phyloP scores from a whole-genome alignment of 2,888 invertebrate genomes.

The Drosophila borealis region DNA sequence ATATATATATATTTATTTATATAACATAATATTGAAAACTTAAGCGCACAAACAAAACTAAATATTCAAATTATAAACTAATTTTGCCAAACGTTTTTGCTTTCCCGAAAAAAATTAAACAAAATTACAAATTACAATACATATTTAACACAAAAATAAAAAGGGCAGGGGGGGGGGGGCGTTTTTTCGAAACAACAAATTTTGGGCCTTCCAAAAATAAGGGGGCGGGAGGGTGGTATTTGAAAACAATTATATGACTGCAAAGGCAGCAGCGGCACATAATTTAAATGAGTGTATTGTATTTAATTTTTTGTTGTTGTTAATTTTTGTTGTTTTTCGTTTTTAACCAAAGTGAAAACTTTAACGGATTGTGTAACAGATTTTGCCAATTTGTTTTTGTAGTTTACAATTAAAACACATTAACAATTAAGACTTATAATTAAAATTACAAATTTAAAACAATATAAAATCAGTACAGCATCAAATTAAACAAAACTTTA shows the following conservation, averaged over 20 bases:
- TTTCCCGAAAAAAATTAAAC: conserved; percentile 80
- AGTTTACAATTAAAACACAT: conserved; percentile 78
- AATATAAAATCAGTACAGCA: conserved; percentile 79
- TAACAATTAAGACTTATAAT: conserved; percentile 76
- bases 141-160: conserved; percentile 73
- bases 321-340: conserved; percentile 14
- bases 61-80: conserved; percentile 77
- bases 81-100: conserved; percentile 83
- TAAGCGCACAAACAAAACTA: conserved; percentile 79
- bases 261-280: conserved; percentile 55
- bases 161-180: conserved; percentile 14
- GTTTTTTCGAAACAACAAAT: conserved; percentile 16
- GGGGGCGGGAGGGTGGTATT: neutral
- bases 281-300: conserved; percentile 34
- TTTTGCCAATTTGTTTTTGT: conserved; percentile 68
- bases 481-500: conserved; percentile 74
- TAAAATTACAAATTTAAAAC: conserved; percentile 78
- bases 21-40: conserved; percentile 79
- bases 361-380: conserved; percentile 71
- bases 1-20: conserved; percentile 54
- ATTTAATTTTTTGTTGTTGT: conserved; percentile 14
- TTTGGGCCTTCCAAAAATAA: conserved; percentile 32
- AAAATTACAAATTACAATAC: conserved; percentile 76
- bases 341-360: conserved; percentile 50
- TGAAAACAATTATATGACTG: conserved; percentile 28